A percentile compares a stretch with the other conserved stretches of the same genome.
phyloP scores from a whole-genome alignment of 2,888 invertebrate genomes.

The Abscondita cerata region DNA sequence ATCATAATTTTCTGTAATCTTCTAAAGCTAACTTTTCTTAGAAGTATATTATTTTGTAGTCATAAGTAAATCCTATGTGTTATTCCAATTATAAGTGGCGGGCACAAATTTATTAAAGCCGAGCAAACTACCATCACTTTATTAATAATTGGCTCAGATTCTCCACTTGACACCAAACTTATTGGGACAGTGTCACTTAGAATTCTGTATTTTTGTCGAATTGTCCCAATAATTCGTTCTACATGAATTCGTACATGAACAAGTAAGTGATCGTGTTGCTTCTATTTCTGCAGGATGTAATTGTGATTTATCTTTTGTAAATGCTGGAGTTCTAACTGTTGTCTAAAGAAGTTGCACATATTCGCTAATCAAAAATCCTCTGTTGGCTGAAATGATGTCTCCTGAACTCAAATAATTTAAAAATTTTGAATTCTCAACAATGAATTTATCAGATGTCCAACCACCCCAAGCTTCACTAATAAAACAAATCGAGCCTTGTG shows the following conservation, averaged over 20 bases:
- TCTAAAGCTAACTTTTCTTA: not conserved
- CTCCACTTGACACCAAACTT: not conserved
- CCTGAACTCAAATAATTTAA: not conserved
- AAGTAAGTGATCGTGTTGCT: not conserved
- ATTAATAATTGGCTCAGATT: not conserved
- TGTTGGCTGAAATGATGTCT: not conserved
- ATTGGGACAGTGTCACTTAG: not conserved
- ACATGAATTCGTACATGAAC: slow-evolving; percentile 1
- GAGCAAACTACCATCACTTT: not conserved
- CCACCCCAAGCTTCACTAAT: not conserved
- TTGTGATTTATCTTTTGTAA: not conserved
- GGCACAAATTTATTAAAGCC: not conserved
- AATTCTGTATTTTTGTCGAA: slow-evolving; percentile 3
- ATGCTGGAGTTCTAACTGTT: not conserved
- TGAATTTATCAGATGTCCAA: not conserved
- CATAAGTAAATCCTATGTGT: too few species aligned
- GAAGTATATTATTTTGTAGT: too few species aligned
- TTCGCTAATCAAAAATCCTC: not conserved
- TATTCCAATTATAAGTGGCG: not conserved
- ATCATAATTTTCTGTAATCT: not conserved
- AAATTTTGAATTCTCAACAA: not conserved
- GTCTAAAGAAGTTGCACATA: not conserved
- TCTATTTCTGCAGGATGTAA: not conserved
- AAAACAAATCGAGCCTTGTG: not conserved
- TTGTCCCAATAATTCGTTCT: slow-evolving; percentile 1